phyloP scores from a whole-genome alignment of 2,113 vertebrate species.

The Phaethon lepturus region DNA sequence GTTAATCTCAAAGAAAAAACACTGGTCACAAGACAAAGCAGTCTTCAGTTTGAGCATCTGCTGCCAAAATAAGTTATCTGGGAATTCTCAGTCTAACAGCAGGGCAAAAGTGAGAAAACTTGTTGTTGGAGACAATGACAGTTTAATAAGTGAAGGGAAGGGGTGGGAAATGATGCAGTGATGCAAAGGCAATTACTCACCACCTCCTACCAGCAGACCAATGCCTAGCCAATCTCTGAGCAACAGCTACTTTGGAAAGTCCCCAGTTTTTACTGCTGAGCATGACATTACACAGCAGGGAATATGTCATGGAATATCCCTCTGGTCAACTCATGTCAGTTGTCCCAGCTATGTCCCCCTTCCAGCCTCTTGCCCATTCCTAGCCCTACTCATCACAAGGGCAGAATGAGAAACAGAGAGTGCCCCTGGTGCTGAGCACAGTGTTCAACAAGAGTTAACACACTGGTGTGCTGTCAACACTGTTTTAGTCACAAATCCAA shows the following conservation, averaged over 20 bases:
- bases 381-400: background rate
- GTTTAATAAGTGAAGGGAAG: background rate
- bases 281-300: background rate
- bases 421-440: background rate
- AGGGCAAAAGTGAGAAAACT: background rate
- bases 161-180: rapidly evolving
- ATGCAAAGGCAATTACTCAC: background rate
- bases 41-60: background rate
- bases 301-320: background rate
- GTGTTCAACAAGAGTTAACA: background rate
- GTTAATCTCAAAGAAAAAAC: background rate
- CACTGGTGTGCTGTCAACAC: too few relatives aligned
- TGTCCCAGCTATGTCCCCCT: background rate
- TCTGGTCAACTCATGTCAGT: background rate
- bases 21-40: background rate
- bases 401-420: background rate
- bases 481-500: background rate
- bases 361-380: background rate
- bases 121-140: background rate
- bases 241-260: background rate
- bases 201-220: background rate
- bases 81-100: background rate
- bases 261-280: background rate
- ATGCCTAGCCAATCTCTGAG: background rate
- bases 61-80: background rate